These are phyloP conservation scores for Stenichneumon culpator DNA, from an alignment of 2,888 invertebrate genomes.

Conservation along the genomic window DNA sequence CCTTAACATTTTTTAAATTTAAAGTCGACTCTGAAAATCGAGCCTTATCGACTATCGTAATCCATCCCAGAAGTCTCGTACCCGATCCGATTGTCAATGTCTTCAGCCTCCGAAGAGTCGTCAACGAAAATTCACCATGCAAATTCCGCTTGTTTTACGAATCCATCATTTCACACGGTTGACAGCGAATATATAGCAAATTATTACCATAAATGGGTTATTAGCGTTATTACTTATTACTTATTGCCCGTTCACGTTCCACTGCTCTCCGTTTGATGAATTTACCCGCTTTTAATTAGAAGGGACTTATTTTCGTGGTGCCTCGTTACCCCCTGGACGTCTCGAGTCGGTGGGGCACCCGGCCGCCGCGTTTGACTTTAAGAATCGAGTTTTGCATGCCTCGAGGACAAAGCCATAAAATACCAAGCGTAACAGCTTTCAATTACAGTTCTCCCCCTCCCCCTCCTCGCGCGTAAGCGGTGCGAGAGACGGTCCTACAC, in stretches of 20 bases:
- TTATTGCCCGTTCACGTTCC: constrained; percentile 9
- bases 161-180: not conserved
- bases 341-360: constrained; percentile 39
- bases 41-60: constrained; percentile 1
- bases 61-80: not conserved
- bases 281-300: constrained; percentile 81
- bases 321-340: constrained; percentile 71
- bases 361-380: constrained; percentile 71
- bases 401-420: constrained; percentile 82
- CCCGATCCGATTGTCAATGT: not conserved
- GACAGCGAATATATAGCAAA: not conserved
- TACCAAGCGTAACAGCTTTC: constrained; percentile 84
- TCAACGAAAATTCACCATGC: not conserved
- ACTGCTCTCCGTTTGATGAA: constrained; percentile 76
- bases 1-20: not conserved
- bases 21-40: not conserved
- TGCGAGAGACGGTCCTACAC: constrained; percentile 55
- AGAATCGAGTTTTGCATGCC: constrained; percentile 82
- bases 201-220: constrained; percentile 23
- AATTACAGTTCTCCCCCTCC: constrained; percentile 79
- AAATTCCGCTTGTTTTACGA: not conserved
- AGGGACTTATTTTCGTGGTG: constrained; percentile 75
- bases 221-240: constrained; percentile 38
- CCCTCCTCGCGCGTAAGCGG: constrained; percentile 72
- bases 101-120: not conserved